These are phyloP conservation scores for Cecidostiba fungosa DNA, from an alignment of 2,888 invertebrate species.

Conservation along the genomic window DNA sequence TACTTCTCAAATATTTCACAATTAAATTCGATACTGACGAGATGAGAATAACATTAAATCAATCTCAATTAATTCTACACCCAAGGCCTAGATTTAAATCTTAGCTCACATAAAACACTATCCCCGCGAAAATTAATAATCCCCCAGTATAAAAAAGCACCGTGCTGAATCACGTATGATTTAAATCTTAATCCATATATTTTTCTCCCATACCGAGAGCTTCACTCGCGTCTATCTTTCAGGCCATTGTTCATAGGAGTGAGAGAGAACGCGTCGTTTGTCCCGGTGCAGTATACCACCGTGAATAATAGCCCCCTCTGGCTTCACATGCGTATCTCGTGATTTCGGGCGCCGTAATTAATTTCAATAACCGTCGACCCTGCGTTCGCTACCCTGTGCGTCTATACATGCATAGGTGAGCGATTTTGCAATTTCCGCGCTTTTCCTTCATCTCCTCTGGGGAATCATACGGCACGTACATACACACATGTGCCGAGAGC, in stretches of 20 bases:
- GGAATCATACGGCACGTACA: not conserved
- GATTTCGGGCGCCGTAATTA: constrained; percentile 65
- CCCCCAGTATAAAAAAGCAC: not conserved
- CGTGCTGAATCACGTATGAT: not conserved
- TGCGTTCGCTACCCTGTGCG: not conserved
- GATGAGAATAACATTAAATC: no score
- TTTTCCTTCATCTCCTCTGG: constrained; percentile 22
- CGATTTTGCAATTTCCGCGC: constrained; percentile 64
- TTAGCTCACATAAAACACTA: not conserved
- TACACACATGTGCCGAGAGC: not conserved
- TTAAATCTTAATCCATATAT: constrained; percentile 38
- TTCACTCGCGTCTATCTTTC: constrained; percentile 1
- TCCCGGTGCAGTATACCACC: constrained; percentile 23
- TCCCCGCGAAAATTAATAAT: not conserved
- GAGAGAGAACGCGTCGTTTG: not conserved
- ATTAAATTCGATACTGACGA: no score
- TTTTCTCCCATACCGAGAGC: not conserved
- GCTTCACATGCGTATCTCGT: constrained; percentile 47
- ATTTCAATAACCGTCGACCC: constrained; percentile 60
- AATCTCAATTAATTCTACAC: no score
- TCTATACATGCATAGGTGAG: not conserved
- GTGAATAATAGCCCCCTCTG: constrained; percentile 65
- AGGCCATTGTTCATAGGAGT: not conserved
- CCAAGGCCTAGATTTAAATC: no score
- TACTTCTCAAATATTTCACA: not conserved